Evolutionary conservation across 2,888 invertebrate genomes (phyloP).

Genomic region (Pristionchus fissidentatus): DNA sequence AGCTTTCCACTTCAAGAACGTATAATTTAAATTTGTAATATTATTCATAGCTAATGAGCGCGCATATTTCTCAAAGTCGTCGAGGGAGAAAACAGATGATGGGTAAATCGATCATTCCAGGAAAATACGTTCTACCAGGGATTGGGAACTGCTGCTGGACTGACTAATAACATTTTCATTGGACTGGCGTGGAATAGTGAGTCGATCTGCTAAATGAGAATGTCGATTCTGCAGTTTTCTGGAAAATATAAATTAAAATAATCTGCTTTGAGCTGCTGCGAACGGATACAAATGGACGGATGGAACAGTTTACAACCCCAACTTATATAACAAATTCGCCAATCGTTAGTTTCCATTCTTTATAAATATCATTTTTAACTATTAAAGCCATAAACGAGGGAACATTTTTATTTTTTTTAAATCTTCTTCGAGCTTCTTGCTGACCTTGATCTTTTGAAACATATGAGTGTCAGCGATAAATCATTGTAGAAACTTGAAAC

Average conservation of each 20-base stretch:
- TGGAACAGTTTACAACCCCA: background rate
- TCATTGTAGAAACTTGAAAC: background rate
- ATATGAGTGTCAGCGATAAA: too few relatives aligned
- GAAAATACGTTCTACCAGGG: slow-evolving; percentile 1
- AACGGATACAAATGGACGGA: slow-evolving; percentile 3
- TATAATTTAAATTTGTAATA: too few relatives aligned
- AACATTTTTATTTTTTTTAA: too few relatives aligned
- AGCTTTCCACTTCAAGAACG: too few relatives aligned
- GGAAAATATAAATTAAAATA: too few relatives aligned
- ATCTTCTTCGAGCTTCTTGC: background rate
- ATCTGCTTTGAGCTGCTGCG: background rate
- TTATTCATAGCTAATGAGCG: too few relatives aligned
- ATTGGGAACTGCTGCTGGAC: background rate
- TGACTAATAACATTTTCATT: background rate
- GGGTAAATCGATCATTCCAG: background rate
- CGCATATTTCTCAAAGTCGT: too few relatives aligned
- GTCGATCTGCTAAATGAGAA: background rate
- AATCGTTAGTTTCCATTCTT: background rate
- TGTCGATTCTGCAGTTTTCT: too few relatives aligned
- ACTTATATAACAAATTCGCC: background rate
- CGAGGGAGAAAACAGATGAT: too few relatives aligned
- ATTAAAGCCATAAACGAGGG: too few relatives aligned
- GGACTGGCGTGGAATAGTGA: slow-evolving; percentile 24
- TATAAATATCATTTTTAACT: too few relatives aligned
- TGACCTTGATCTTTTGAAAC: too few relatives aligned